These are phyloP conservation scores for Argyrosomus regius DNA, from an alignment of 2,797 vertebrate species.

Conservation along the genomic window DNA sequence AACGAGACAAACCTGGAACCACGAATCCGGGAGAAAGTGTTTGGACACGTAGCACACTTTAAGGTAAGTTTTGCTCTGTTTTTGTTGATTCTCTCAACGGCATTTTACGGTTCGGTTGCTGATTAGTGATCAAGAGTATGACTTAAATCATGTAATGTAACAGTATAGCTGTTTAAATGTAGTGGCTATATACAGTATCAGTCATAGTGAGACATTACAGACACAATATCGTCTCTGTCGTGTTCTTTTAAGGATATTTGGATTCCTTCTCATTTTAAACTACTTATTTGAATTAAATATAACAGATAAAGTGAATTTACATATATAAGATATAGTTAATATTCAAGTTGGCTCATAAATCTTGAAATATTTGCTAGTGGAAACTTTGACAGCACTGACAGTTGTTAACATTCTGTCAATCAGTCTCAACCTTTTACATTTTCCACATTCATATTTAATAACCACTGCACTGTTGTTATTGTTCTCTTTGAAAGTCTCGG, in stretches of 20 bases:
- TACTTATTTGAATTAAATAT: neutral
- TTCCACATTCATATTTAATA: conserved; percentile 75
- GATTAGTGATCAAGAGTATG: neutral
- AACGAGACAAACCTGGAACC: conserved; percentile 75
- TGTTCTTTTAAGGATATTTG: neutral
- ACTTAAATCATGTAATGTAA: conserved; percentile 5
- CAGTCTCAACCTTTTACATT: conserved; percentile 20
- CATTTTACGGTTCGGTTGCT: neutral
- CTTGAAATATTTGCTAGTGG: neutral
- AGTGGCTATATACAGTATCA: neutral
- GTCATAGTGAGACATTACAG: neutral
- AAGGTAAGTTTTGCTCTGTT: conserved; percentile 70
- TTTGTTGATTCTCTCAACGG: neutral
- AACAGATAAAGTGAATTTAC: neutral
- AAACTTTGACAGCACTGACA: conserved; percentile 21
- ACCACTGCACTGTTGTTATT: conserved; percentile 22
- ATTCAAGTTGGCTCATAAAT: neutral
- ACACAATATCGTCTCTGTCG: neutral
- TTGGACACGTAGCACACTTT: conserved; percentile 57
- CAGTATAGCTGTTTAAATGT: neutral
- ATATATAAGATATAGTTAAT: neutral
- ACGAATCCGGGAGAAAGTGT: conserved; percentile 51
- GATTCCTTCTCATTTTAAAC: conserved; percentile 7
- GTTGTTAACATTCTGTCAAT: conserved; percentile 35
- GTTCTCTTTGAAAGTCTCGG: conserved; percentile 39